A percentile compares a stretch with the other conserved stretches of the same genome.
phyloP scores from a whole-genome alignment of 2,797 vertebrate genomes.

The Carapus acus region DNA sequence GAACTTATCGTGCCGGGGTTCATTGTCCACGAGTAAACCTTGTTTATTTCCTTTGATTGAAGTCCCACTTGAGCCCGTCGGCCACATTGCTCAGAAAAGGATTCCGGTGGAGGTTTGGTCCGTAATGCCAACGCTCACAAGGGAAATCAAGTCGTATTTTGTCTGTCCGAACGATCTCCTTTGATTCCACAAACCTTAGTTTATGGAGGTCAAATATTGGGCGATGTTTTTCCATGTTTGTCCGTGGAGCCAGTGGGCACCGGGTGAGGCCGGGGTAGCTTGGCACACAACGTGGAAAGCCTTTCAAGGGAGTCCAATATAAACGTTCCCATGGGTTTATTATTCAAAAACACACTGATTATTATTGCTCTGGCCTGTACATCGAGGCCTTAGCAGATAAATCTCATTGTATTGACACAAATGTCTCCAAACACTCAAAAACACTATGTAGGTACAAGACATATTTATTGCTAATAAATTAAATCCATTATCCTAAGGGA shows the following conservation, averaged over 20 bases:
- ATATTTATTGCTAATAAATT: conserved; percentile 1
- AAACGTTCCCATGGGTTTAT: conserved; percentile 27
- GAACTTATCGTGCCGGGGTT: too few species aligned
- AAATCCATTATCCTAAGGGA: background rate
- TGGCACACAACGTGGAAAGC: conserved; percentile 56
- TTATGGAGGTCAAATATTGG: conserved; percentile 37
- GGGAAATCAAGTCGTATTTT: conserved; percentile 41
- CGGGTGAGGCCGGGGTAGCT: conserved; percentile 27
- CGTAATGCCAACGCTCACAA: conserved; percentile 27
- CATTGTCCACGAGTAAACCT: too few species aligned
- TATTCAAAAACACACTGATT: conserved; percentile 28
- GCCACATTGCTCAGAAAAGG: conserved; percentile 1
- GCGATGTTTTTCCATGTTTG: conserved; percentile 62
- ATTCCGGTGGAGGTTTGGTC: conserved; percentile 8
- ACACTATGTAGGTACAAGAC: background rate
- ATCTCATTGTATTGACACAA: conserved; percentile 1
- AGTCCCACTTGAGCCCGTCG: conserved; percentile 33
- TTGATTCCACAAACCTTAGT: conserved; percentile 37
- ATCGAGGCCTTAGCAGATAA: conserved; percentile 4
- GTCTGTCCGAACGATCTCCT: conserved; percentile 7
- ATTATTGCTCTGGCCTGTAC: conserved; percentile 4
- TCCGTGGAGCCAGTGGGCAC: conserved; percentile 29
- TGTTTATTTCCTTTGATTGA: background rate
- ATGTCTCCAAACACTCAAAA: background rate
- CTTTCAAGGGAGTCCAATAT: conserved; percentile 31